Evolutionary conservation across 2,888 invertebrate species (phyloP), one percentile per base, ranked within the genome.

Genomic region (Horisme vitalbata): DNA sequence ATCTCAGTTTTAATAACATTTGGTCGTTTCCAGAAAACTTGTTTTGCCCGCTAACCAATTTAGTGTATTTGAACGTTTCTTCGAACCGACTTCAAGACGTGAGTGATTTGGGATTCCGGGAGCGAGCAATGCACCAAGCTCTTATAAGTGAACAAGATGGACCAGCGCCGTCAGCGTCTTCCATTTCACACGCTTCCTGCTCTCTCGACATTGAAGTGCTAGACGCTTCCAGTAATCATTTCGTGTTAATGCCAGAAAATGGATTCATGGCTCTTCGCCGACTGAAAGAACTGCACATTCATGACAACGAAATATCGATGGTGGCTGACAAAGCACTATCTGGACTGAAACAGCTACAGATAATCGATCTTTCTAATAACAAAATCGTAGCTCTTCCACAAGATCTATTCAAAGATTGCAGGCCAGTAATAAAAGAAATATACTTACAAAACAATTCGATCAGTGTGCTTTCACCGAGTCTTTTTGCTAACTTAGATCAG

Each of bases 391-490:
- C 96, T 38, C 90, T 98, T 60, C 97, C 98, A 28, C 93, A 95
- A 54, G 95, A 95, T 70, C 86, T 98, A 57, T 97, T 98, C 72
- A 92, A 92, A 74, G 96, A 96, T 82, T 93, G 94, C 67, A 90
- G 93, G 37, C 93, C 93, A 55, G 93, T 94, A 52, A 94, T 97
- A 64, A 95, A 95, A 84, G 97, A 97, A 85, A 94, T 97, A 70
- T 95, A 96, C 83, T 87, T 97, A 74, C 96, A 96, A 82, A 97
- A 97, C 84, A 97, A 97, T 90, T 96, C 96, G 12, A 94, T 98
- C 64, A 94, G 94, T 75, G 94, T 95, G 30, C 90, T 97, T 58
- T 95, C 96, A 58, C 95, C 96, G 0, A 95, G 95, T 59, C 91
- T 97, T 41, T 95, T 98, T 73, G 93, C 95, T n/a, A 95, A 96